Evolutionary conservation across 1,140 invertebrate species (phyloP).

Genomic region (Drosophila suzukii): DNA sequence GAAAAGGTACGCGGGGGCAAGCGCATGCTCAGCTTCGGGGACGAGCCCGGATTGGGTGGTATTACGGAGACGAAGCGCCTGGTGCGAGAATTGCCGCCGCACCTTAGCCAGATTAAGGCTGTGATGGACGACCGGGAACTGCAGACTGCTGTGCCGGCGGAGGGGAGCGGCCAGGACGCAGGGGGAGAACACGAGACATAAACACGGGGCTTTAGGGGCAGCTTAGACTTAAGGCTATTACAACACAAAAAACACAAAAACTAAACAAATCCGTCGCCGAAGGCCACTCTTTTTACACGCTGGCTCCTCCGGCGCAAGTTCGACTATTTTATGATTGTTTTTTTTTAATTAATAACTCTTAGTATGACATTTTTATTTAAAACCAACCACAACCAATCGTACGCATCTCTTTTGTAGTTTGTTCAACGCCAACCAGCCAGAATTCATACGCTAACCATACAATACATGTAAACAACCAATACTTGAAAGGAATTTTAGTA

Average conservation of each 20-base stretch:
- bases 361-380: constrained; percentile 50
- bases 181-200: constrained; percentile 39
- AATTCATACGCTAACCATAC: constrained; percentile 18
- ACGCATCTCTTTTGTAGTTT: constrained; percentile 21
- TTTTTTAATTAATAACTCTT: constrained; percentile 31
- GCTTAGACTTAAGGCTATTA: constrained; percentile 47
- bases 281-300: background rate
- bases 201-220: constrained; percentile 35
- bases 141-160: background rate
- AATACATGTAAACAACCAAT: constrained; percentile 6
- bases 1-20: constrained; percentile 68
- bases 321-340: constrained; percentile 53
- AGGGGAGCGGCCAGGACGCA: constrained; percentile 3
- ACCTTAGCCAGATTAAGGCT: constrained; percentile 21
- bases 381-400: constrained; percentile 9
- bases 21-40: constrained; percentile 55
- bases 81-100: constrained; percentile 23
- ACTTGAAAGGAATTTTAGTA: constrained; percentile 25
- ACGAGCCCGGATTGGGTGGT: constrained; percentile 26
- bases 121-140: constrained; percentile 29
- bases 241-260: constrained; percentile 5
- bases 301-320: background rate
- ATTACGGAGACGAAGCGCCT: constrained; percentile 43
- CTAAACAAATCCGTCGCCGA: background rate
- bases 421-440: constrained; percentile 8